Evolutionary conservation across 2,113 vertebrate species (phyloP).

Genomic region (Galbula dea): DNA sequence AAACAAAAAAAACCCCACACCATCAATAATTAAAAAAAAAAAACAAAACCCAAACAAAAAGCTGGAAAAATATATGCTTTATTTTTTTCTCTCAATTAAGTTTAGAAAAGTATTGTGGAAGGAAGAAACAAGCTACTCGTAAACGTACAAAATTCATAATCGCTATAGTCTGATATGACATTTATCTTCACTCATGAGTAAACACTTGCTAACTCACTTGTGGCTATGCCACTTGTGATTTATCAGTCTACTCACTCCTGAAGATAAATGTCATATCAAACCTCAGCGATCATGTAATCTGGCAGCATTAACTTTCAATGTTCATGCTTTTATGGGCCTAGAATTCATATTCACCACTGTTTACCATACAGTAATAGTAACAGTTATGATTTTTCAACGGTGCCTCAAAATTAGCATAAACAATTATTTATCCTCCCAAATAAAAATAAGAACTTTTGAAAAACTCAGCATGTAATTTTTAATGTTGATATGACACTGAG

Average conservation of each 20-base stretch:
- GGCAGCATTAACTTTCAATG: constrained; percentile 58
- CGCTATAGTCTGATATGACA: constrained; percentile 56
- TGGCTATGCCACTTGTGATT: constrained; percentile 72
- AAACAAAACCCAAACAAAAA: no score
- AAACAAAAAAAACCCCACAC: no score
- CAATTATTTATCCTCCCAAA: background rate
- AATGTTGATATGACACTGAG: background rate
- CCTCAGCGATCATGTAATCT: constrained; percentile 62
- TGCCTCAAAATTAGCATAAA: background rate
- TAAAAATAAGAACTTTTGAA: background rate
- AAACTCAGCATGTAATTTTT: background rate
- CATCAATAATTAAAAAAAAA: no score
- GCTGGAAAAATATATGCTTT: background rate
- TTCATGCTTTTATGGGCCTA: constrained; percentile 32
- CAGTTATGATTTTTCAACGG: background rate
- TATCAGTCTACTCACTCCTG: constrained; percentile 66
- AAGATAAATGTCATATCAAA: constrained; percentile 74
- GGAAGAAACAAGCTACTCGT: background rate
- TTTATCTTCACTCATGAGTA: constrained; percentile 71
- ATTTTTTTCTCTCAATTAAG: background rate
- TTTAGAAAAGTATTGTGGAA: background rate
- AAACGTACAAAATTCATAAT: constrained; percentile 14
- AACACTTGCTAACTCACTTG: constrained; percentile 68
- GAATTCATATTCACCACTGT: constrained; percentile 1
- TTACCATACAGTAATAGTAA: background rate